phyloP scores from a whole-genome alignment of 2,113 vertebrate species.

The Otolemur garnettii region DNA sequence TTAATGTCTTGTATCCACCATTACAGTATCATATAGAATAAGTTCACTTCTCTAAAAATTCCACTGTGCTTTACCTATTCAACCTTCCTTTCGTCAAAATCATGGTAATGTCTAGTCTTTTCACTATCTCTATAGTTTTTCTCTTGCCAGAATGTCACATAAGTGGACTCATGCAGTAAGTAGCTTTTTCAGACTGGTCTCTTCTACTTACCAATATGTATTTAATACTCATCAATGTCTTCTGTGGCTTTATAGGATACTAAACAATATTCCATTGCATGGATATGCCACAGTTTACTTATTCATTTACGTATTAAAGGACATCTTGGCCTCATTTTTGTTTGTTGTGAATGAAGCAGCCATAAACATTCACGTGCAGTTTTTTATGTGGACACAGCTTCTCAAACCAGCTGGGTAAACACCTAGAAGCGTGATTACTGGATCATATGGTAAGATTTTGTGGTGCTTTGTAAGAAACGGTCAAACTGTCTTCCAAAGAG shows the following conservation, averaged over 20 bases:
- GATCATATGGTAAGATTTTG: not conserved
- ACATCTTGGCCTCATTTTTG: not conserved
- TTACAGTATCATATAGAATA: not conserved
- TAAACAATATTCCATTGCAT: not conserved
- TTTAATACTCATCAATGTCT: not conserved
- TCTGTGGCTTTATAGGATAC: not conserved
- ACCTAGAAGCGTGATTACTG: not conserved
- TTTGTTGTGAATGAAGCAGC: not conserved
- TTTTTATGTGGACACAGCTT: not conserved
- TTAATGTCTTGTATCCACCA: not conserved
- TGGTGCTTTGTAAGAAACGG: conserved; percentile 16
- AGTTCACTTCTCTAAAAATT: not conserved
- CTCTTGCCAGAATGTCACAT: not conserved
- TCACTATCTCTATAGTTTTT: not conserved
- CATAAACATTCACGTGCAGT: not conserved
- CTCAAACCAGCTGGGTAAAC: not conserved
- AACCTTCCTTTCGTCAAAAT: not conserved
- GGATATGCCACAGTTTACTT: not conserved
- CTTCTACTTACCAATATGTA: not conserved
- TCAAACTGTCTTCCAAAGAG: not conserved
- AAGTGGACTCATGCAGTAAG: not conserved
- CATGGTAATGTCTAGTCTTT: not conserved
- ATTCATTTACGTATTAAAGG: not conserved
- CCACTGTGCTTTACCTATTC: not conserved
- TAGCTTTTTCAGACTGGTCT: not conserved